Base-by-base conservation (phyloP, 2,888 invertebrate species). In the Elgonia sp. region DNA sequence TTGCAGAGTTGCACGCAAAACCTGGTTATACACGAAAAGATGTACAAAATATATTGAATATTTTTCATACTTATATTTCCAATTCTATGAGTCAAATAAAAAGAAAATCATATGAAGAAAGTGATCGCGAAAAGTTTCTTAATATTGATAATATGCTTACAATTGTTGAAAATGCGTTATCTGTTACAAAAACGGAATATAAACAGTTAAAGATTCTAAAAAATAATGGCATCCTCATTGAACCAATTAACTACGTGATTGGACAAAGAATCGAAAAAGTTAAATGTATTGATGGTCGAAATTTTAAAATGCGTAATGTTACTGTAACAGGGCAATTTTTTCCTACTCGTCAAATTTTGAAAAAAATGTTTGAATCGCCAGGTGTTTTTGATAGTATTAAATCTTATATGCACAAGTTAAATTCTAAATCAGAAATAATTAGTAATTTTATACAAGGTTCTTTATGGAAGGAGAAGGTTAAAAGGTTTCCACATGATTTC, bases 281-380 rank as follows among this genome's bases (percentile, higher is more conserved):
- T 18, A 39, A 67, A 42, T 75, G 57, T 3, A 6, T 0, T 46
- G 53, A 83, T 46, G 82, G 46, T 12, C 65, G n/a, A n/a, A n/a
- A 67, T 57, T 18, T 50, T 9, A 67, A 29, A 75, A 16, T 83
- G 0, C 37, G 1, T 4, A 83, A 67, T 50, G 72, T 75, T 12
- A 14, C 65, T 7, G 46, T 67, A 7, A 75, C 40, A 60, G 82
- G 53, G 8, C 60, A 86, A 14, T 83, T 76, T 63, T 81, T 89
- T 83, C 81, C 84, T 12, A 6, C 88, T 6, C 80, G 80, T 50
- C 14, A 76, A 16, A 84, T 79, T 16, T 80, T 89, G 10, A 75
- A 82, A 77, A 85, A 72, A 37, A 29, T 89, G 16, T 89, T 89
- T 67, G 80, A 86, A 84, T 63, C 67, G 0, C 60, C 70, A 16